Evolutionary conservation across 2,888 invertebrate species (phyloP).

Genomic region (Aleiodes leptofemur): DNA sequence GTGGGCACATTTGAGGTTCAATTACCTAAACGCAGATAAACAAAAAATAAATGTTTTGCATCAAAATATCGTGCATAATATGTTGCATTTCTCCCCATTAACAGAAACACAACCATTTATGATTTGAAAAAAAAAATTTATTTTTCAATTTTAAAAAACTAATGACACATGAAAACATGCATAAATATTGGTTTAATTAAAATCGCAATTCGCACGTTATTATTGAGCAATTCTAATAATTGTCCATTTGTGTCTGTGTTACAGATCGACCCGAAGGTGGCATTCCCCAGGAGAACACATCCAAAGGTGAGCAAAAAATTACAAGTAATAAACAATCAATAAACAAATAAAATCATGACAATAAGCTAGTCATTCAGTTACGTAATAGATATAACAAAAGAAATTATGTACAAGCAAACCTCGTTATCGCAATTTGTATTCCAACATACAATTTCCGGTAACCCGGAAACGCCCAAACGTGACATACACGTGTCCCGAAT

Average conservation of each 20-base stretch:
- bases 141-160: too few relatives aligned
- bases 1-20: too few relatives aligned
- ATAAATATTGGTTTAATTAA: too few relatives aligned
- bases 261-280: constrained; percentile 99
- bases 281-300: constrained; percentile 99
- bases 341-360: constrained; percentile 44
- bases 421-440: constrained; percentile 48
- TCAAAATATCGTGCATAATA: too few relatives aligned
- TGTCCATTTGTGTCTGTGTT: constrained; percentile 78
- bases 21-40: too few relatives aligned
- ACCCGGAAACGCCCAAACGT: constrained; percentile 32
- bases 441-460: constrained; percentile 44
- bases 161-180: too few relatives aligned
- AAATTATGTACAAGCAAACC: constrained; percentile 48
- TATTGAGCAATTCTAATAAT: not conserved
- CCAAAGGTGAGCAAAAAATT: constrained; percentile 89
- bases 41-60: too few relatives aligned
- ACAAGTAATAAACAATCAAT: constrained; percentile 10
- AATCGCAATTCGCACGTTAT: too few relatives aligned
- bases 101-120: too few relatives aligned
- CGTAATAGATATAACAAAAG: constrained; percentile 42
- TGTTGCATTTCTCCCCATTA: too few relatives aligned
- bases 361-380: constrained; percentile 9
- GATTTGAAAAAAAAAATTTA: too few relatives aligned
- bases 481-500: constrained; percentile 36